These are phyloP conservation scores for Chloropsis cyanopogon DNA, from an alignment of 2,113 vertebrate genomes.

Conservation along the genomic window DNA sequence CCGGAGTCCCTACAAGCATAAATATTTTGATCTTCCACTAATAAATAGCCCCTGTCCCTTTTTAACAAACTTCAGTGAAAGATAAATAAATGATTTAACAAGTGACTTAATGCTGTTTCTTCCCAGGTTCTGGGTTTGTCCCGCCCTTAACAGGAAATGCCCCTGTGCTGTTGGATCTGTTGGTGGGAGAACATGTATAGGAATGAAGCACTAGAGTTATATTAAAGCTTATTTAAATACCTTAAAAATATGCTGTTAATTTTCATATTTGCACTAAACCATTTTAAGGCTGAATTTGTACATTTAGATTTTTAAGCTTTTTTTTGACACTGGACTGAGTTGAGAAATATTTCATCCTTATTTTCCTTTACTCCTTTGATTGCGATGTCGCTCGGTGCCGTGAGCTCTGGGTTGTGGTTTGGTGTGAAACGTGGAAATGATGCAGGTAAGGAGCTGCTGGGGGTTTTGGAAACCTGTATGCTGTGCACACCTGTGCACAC, in stretches of 20 bases:
- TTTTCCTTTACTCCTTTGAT: constrained; percentile 22
- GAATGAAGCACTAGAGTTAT: constrained; percentile 44
- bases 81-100: constrained; percentile 60
- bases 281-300: constrained; percentile 73
- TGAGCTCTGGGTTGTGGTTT: constrained; percentile 27
- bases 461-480: neutral
- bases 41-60: neutral
- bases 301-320: constrained; percentile 71
- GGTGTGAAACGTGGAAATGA: neutral
- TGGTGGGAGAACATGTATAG: constrained; percentile 23
- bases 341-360: constrained; percentile 52
- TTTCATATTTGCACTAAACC: constrained; percentile 80
- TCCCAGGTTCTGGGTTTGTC: constrained; percentile 50
- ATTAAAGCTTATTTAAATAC: constrained; percentile 74
- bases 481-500: constrained; percentile 26
- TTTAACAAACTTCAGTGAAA: constrained; percentile 21
- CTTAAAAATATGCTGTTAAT: constrained; percentile 73
- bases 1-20: neutral
- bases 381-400: neutral
- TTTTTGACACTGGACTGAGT: constrained; percentile 77
- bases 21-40: constrained; percentile 49
- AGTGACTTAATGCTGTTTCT: constrained; percentile 58
- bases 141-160: neutral
- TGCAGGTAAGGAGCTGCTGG: constrained; percentile 40
- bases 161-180: neutral